A percentile compares a stretch with the other conserved stretches of the same genome.
These are phyloP conservation scores for Trematocara unimaculatum DNA, from an alignment of 2,113 vertebrate genomes.

Conservation along the genomic window DNA sequence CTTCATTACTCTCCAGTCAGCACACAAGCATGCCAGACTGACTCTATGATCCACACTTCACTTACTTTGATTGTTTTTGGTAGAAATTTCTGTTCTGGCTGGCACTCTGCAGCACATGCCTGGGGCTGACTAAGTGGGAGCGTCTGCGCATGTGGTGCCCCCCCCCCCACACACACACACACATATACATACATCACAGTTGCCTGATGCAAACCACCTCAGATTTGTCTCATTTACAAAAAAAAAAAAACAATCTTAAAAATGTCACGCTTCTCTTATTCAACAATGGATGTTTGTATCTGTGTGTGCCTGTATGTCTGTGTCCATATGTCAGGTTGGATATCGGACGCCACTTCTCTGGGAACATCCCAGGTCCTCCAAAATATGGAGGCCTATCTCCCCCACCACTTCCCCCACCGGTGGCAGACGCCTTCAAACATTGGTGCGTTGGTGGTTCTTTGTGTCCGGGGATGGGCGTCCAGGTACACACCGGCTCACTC, in stretches of 20 bases:
- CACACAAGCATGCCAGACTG: constrained; percentile 24
- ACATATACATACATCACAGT: background rate
- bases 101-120: background rate
- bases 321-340: no score
- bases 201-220: constrained; percentile 5
- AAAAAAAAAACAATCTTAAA: background rate
- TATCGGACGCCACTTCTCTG: no score
- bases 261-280: background rate
- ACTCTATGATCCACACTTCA: constrained; percentile 43
- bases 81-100: constrained; percentile 42
- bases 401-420: no score
- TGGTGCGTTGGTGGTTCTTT: no score
- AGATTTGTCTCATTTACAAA: background rate
- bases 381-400: no score
- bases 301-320: no score
- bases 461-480: no score
- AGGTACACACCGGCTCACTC: no score
- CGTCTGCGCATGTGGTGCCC: background rate
- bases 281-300: background rate
- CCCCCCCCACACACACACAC: background rate
- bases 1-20: constrained; percentile 43
- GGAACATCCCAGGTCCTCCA: no score
- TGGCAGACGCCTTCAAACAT: no score
- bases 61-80: constrained; percentile 51
- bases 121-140: background rate